phyloP scores from a whole-genome alignment of 2,797 vertebrate species.

The Bryconaethiops microstoma region DNA sequence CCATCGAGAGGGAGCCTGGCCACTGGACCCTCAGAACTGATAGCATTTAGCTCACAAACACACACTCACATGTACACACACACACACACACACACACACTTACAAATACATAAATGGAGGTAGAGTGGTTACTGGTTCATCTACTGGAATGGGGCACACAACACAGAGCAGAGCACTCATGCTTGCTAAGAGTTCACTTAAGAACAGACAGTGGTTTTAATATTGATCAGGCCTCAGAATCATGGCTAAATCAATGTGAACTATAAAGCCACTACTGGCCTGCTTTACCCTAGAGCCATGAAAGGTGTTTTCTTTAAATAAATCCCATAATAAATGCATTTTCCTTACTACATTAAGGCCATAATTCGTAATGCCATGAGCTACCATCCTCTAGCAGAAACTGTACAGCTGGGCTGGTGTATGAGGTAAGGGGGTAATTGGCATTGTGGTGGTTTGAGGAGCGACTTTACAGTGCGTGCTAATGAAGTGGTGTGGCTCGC shows the following conservation, averaged over 20 bases:
- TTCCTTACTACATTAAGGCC: not conserved
- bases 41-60: slow-evolving; percentile 30
- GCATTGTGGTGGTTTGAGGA: slow-evolving; percentile 14
- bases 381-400: not conserved
- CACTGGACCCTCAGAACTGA: slow-evolving; percentile 42
- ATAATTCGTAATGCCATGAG: not conserved
- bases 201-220: not conserved
- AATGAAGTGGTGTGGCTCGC: slow-evolving; percentile 58
- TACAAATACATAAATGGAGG: not conserved
- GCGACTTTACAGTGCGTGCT: slow-evolving; percentile 34
- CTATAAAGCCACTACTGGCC: not conserved
- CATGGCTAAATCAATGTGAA: slow-evolving; percentile 11
- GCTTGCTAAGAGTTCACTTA: slow-evolving; percentile 13
- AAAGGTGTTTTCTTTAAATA: not conserved
- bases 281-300: not conserved
- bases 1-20: slow-evolving; percentile 40
- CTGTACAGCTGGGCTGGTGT: not conserved
- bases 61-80: not conserved
- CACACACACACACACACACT: not conserved
- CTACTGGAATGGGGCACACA: slow-evolving; percentile 7
- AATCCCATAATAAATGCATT: not conserved
- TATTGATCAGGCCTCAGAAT: slow-evolving; percentile 13
- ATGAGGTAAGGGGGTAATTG: slow-evolving; percentile 20
- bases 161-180: not conserved
- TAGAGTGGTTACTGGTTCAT: slow-evolving; percentile 7